Conservation (phyloP, 2,888 invertebrate species). For the Zygogramma bicolorata region DNA sequence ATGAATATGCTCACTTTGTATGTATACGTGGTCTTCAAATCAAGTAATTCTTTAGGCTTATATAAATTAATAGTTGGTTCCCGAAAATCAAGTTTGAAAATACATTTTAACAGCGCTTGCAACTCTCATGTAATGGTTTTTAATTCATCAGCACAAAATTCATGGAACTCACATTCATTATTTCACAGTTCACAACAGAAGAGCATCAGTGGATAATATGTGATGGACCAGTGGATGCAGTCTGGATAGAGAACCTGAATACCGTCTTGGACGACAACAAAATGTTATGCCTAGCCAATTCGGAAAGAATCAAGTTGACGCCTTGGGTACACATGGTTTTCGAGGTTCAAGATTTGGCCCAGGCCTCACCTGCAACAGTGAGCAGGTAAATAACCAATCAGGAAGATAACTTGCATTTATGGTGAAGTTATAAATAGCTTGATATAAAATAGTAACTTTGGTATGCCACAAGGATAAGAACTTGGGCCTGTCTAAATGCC, state of each 20-base stretch:
- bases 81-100: no score
- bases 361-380: slow-evolving; percentile 93
- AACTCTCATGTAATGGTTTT: no score
- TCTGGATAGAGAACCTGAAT: slow-evolving; percentile 96
- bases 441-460: no score
- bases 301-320: slow-evolving; percentile 89
- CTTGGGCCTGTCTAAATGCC: neutral
- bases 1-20: no score
- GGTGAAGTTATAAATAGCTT: no score
- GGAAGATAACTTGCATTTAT: no score
- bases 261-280: slow-evolving; percentile 94
- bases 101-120: no score
- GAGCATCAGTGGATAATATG: slow-evolving; percentile 94
- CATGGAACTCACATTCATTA: neutral
- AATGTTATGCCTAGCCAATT: slow-evolving; percentile 92
- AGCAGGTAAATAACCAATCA: slow-evolving; percentile 71
- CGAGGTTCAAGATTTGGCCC: slow-evolving; percentile 86
- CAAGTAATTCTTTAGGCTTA: no score
- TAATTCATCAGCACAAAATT: no score
- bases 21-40: no score
- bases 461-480: neutral
- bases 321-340: slow-evolving; percentile 92
- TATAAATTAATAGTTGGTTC: no score
- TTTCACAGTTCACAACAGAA: slow-evolving; percentile 64
- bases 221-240: slow-evolving; percentile 92